Conservation (phyloP, 2,113 vertebrate genomes). For the Falcunculus frontatus region DNA sequence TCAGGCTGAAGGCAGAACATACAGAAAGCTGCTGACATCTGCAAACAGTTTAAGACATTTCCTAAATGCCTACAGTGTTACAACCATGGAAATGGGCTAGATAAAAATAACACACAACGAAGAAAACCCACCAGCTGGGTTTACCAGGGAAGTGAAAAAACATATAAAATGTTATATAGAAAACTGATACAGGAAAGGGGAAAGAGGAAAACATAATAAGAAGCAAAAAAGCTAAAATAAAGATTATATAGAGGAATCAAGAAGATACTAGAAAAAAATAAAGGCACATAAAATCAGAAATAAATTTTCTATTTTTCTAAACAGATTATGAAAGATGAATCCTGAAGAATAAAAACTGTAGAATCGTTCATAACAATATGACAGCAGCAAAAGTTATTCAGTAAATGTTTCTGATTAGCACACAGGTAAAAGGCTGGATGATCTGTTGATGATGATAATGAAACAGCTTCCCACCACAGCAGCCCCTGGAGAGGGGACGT, state of each 20-base stretch:
- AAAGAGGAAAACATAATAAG: neutral
- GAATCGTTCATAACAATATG: neutral
- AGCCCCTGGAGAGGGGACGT: neutral
- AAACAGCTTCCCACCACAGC: neutral
- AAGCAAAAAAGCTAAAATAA: neutral
- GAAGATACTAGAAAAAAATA: neutral
- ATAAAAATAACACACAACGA: neutral
- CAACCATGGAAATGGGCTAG: neutral
- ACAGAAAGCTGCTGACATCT: neutral
- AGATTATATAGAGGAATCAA: neutral
- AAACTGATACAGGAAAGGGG: neutral
- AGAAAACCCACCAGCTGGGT: neutral
- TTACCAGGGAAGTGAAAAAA: slow-evolving; percentile 19
- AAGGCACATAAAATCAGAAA: neutral
- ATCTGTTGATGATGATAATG: neutral
- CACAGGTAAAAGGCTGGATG: neutral
- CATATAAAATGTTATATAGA: neutral
- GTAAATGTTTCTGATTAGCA: neutral
- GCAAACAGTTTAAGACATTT: neutral
- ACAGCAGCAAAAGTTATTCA: neutral
- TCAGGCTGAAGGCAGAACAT: neutral
- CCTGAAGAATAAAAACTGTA: neutral
- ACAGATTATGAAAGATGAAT: neutral
- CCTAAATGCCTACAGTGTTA: neutral
- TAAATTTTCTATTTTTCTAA: neutral